Percentiles rank a stretch among this genome's conserved stretches.
Conservation (phyloP, 2,888 invertebrate genomes). For the Phalangium opilio region DNA sequence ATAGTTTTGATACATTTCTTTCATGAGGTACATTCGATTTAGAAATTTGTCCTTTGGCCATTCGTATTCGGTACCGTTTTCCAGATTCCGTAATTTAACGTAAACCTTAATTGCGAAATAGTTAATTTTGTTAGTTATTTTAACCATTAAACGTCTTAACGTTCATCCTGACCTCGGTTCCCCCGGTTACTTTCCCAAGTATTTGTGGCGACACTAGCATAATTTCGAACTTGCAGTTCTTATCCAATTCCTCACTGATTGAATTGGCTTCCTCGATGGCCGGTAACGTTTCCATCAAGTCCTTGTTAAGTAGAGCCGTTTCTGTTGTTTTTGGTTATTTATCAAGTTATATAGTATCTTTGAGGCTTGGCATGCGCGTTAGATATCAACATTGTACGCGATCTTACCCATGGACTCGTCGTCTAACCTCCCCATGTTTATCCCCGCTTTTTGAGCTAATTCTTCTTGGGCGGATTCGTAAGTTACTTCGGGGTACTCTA, state of each 20-base stretch:
- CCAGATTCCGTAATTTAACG: constrained; percentile 36
- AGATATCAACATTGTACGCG: no score
- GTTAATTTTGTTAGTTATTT: no score
- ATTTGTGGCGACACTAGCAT: constrained; percentile 38
- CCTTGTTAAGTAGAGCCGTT: constrained; percentile 36
- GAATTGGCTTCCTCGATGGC: constrained; percentile 39
- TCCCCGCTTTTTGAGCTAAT: constrained; percentile 34
- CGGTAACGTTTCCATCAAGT: constrained; percentile 38
- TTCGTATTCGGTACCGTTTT: constrained; percentile 37
- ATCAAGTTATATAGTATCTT: no score
- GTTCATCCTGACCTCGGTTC: constrained; percentile 31
- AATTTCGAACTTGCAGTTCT: constrained; percentile 38
- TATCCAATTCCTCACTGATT: constrained; percentile 39
- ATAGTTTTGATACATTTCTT: constrained; percentile 40
- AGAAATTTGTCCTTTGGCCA: constrained; percentile 39
- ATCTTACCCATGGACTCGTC: constrained; percentile 15
- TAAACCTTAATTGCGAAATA: no score
- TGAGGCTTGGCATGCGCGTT: no score
- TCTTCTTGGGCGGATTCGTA: constrained; percentile 40
- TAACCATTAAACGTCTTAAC: not conserved
- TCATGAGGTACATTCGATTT: constrained; percentile 39
- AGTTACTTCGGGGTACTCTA: constrained; percentile 31
- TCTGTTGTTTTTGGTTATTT: constrained; percentile 25
- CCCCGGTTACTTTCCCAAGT: constrained; percentile 32
- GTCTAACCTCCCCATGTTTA: constrained; percentile 19